A percentile compares a stretch with the other conserved stretches of the same genome.
Evolutionary conservation across 2,797 vertebrate genomes (phyloP).

Genomic region (Apogon talboti): DNA sequence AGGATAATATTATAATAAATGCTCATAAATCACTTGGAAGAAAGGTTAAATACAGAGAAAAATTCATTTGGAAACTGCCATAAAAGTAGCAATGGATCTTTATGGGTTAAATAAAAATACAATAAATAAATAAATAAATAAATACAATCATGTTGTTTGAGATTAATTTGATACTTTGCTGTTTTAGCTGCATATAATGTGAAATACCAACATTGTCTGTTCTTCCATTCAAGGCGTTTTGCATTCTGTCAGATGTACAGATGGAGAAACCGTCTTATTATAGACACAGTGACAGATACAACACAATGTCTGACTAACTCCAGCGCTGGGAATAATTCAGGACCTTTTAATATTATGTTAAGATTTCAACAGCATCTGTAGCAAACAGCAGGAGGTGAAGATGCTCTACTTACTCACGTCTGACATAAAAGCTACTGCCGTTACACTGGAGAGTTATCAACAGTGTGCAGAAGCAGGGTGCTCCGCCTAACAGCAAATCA

Average conservation of each 20-base stretch:
- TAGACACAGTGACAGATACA: conserved; percentile 36
- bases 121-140: no score
- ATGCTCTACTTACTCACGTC: conserved; percentile 1
- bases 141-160: no score
- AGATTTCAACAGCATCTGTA: conserved; percentile 25
- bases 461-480: conserved; percentile 13
- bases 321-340: conserved; percentile 10
- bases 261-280: conserved; percentile 34
- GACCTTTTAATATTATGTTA: conserved; percentile 37
- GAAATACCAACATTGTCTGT: not conserved
- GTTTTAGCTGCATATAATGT: not conserved
- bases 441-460: conserved; percentile 36
- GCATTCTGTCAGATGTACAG: conserved; percentile 18
- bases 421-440: conserved; percentile 35
- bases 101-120: no score
- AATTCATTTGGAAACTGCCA: no score
- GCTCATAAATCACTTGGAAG: no score
- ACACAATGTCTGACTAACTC: conserved; percentile 10
- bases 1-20: no score
- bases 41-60: no score
- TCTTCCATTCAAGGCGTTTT: no score
- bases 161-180: no score
- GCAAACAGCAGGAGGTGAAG: conserved; percentile 30
- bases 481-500: conserved; percentile 60
- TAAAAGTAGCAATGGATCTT: no score